phyloP scores from a whole-genome alignment of 2,797 vertebrate species.

The Uromys caudimaculatus region DNA sequence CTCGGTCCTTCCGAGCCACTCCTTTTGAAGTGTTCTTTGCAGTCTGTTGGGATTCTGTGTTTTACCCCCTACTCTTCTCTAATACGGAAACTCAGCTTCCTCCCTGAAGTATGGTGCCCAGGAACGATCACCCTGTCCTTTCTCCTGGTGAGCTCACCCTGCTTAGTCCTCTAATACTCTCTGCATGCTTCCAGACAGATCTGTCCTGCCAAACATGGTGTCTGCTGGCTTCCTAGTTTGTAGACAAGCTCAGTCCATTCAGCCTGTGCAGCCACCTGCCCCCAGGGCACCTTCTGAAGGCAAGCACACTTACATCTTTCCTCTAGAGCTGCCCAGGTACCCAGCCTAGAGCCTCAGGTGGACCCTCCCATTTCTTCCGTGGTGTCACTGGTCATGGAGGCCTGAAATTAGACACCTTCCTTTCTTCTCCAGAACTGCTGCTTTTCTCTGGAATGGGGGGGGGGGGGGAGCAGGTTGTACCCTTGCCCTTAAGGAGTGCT shows the following conservation, averaged over 20 bases:
- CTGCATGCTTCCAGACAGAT: conserved; percentile 53
- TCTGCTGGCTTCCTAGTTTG: not conserved
- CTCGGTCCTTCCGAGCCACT: not conserved
- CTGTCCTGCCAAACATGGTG: conserved; percentile 31
- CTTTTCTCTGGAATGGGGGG: conserved; percentile 22
- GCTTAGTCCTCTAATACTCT: not conserved
- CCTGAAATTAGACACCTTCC: not conserved
- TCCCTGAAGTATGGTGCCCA: not conserved
- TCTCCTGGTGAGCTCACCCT: conserved; percentile 48
- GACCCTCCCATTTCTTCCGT: not conserved
- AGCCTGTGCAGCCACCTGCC: not conserved
- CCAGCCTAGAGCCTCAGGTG: not conserved
- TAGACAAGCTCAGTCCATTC: not conserved
- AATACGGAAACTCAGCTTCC: not conserved
- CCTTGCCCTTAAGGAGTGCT: conserved; percentile 8
- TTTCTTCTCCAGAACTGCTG: not conserved
- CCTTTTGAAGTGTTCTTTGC: not conserved
- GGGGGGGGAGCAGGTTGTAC: too few relatives aligned
- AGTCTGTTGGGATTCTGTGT: not conserved
- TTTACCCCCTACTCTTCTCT: not conserved
- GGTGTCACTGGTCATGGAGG: not conserved
- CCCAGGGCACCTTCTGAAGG: conserved; percentile 37
- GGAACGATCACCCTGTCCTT: not conserved
- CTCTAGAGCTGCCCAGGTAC: not conserved
- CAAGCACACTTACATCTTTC: not conserved